Conservation (phyloP, 2,888 invertebrate genomes). For the Pseudococcus jackbeardsleyi region DNA sequence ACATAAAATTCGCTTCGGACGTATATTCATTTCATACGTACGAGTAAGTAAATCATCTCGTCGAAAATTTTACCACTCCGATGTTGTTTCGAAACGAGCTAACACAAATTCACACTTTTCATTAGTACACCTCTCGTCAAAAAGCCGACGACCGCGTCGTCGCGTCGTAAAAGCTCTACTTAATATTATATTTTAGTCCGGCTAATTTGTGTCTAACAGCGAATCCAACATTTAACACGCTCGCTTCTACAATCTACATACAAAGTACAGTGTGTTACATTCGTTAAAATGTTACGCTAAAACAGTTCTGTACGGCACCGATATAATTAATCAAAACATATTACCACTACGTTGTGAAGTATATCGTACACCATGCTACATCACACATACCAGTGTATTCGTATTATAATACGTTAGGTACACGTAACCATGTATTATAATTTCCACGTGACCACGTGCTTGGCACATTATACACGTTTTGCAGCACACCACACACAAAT, state of each 20-base stretch:
- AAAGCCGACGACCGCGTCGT: not conserved
- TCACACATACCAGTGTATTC: not conserved
- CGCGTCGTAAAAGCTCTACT: slow-evolving; percentile 4
- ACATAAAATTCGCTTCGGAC: too few species aligned
- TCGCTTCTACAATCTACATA: not conserved
- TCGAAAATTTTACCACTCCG: not conserved
- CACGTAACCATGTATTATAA: not conserved
- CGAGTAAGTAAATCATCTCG: not conserved
- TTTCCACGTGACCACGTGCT: slow-evolving; percentile 32
- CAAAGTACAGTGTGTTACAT: not conserved
- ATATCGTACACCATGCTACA: not conserved
- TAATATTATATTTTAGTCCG: not conserved
- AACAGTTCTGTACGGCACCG: slow-evolving; percentile 34
- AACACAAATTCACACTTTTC: slow-evolving; percentile 44
- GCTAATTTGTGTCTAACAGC: slow-evolving; percentile 39
- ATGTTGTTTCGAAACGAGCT: slow-evolving; percentile 5
- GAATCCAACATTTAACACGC: slow-evolving; percentile 20
- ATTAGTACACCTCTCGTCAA: slow-evolving; percentile 16
- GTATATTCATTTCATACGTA: too few species aligned
- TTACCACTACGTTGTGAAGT: not conserved
- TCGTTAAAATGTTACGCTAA: slow-evolving; percentile 38
- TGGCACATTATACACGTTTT: not conserved
- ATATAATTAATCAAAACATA: slow-evolving; percentile 43
- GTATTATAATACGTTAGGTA: not conserved
- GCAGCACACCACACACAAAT: not conserved